A percentile compares a stretch with the other conserved stretches of the same genome.
phyloP scores from a whole-genome alignment of 2,888 invertebrate genomes.

The Callinectes sapidus region DNA sequence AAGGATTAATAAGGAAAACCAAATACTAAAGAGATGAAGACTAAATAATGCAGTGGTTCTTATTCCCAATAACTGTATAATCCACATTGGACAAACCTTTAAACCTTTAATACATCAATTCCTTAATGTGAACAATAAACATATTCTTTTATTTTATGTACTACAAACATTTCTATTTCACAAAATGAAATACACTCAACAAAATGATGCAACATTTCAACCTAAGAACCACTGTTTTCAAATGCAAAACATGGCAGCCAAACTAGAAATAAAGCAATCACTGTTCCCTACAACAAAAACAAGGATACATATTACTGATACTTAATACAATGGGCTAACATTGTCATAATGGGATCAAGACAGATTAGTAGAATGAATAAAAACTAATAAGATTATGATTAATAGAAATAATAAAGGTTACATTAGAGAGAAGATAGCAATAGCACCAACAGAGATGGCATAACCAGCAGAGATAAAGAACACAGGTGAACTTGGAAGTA shows the following conservation, averaged over 20 bases:
- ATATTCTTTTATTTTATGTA: no score
- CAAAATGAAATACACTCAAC: not conserved
- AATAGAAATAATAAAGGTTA: not conserved
- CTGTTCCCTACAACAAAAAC: not conserved
- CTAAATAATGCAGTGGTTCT: not conserved
- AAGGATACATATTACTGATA: no score
- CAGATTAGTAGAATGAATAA: not conserved
- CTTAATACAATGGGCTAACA: no score
- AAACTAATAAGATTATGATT: not conserved
- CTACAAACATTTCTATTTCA: not conserved
- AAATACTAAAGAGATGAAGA: not conserved
- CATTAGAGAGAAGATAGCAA: not conserved
- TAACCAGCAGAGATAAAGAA: not conserved
- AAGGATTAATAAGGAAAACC: not conserved
- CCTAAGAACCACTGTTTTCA: not conserved
- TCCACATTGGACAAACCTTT: not conserved
- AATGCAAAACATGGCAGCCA: not conserved
- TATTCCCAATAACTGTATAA: not conserved
- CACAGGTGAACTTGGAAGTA: not conserved
- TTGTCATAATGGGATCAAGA: not conserved
- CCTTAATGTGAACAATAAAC: not conserved
- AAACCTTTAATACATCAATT: not conserved
- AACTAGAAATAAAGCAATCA: not conserved
- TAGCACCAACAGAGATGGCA: not conserved
- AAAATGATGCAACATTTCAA: not conserved